Base-by-base conservation (phyloP, 2,113 vertebrate species). In the Budorcas taxicolor region DNA sequence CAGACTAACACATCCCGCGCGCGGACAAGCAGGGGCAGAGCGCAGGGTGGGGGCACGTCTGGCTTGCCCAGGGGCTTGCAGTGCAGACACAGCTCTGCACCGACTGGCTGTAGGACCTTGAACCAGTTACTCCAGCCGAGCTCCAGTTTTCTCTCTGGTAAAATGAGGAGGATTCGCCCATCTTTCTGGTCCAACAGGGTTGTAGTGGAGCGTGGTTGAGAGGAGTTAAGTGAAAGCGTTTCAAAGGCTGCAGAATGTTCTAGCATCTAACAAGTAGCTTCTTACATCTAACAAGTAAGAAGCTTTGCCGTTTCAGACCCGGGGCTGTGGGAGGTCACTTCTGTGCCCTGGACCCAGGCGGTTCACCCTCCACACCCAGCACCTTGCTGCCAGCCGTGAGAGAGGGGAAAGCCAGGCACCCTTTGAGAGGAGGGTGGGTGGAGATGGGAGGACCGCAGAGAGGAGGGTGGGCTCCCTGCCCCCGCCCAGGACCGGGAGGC, bases 31-130 rank as follows among this genome's bases (percentile, higher is more conserved):
- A 4, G 3, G 16, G 33, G 8, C 57, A n/a, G 76, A 4, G 7
- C 0, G 0, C 36, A 21, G 82, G 43, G 12, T 6, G 2, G 13
- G 1, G 36, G 10, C 29, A 11, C n/a, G 27, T 7, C 14, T 9
- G 40, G 29, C 53, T 2, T 5, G 47, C 12, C 15, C 4, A 16
- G n/a, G 27, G 6, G 1, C n/a, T 1, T 0, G n/a, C 23, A 5
- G 0, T 0, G 6, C 1, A 1, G 67, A 43, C 52, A 5, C 7
- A 3, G 9, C 45, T 19, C 58, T 43, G 53, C 53, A 4, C 50
- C 5, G 19, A 6, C 36, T 3, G 23, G 33, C 45, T 9, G 0
- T 1, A 76, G 47, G 11, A 6, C 83, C 11, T 0, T 19, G 50
- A 52, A 1, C 45, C 16, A 1, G 52, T 7, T 6, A 1, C 36